A percentile compares a stretch with the other conserved stretches of the same genome.
Conservation (phyloP, 2,888 invertebrate species). For the Melanostoma scalare region DNA sequence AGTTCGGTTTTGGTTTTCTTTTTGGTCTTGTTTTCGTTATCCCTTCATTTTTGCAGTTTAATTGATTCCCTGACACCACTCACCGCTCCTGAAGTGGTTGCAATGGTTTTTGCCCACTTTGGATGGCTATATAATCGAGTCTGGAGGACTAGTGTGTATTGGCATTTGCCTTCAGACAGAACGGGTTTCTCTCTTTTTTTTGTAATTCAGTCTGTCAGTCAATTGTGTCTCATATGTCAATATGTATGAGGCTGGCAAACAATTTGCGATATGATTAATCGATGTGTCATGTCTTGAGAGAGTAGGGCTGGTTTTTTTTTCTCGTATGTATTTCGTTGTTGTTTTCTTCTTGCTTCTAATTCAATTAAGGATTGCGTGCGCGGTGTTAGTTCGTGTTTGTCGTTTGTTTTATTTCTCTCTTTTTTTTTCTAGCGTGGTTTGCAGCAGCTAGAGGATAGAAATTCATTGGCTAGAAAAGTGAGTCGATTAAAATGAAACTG, state of each 20-base stretch:
- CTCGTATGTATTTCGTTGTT: not conserved
- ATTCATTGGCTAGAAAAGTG: slow-evolving; percentile 73
- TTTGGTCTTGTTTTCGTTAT: not conserved
- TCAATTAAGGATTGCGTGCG: slow-evolving; percentile 68
- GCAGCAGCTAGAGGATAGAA: slow-evolving; percentile 14
- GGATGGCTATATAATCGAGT: slow-evolving; percentile 50
- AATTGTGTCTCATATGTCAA: slow-evolving; percentile 62
- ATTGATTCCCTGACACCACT: slow-evolving; percentile 72
- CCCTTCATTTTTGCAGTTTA: slow-evolving; percentile 58
- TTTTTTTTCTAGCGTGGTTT: slow-evolving; percentile 18
- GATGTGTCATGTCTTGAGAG: slow-evolving; percentile 49
- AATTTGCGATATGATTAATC: slow-evolving; percentile 73
- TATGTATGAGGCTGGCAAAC: slow-evolving; percentile 62
- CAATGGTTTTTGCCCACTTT: slow-evolving; percentile 19
- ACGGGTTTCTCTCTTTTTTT: slow-evolving; percentile 51
- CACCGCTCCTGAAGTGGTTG: slow-evolving; percentile 42
- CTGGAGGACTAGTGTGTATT: not conserved
- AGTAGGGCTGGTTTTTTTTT: not conserved
- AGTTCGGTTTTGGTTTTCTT: not conserved
- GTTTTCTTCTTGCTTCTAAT: slow-evolving; percentile 63
- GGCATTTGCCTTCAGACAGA: slow-evolving; percentile 51
- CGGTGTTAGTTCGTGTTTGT: slow-evolving; percentile 33
- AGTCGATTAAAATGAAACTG: slow-evolving; percentile 70
- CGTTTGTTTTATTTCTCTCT: slow-evolving; percentile 15
- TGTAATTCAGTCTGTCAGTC: slow-evolving; percentile 44